phyloP scores from a whole-genome alignment of 53 echinoderm and acorn worm genomes.

The Hippasteria phrygiana region DNA sequence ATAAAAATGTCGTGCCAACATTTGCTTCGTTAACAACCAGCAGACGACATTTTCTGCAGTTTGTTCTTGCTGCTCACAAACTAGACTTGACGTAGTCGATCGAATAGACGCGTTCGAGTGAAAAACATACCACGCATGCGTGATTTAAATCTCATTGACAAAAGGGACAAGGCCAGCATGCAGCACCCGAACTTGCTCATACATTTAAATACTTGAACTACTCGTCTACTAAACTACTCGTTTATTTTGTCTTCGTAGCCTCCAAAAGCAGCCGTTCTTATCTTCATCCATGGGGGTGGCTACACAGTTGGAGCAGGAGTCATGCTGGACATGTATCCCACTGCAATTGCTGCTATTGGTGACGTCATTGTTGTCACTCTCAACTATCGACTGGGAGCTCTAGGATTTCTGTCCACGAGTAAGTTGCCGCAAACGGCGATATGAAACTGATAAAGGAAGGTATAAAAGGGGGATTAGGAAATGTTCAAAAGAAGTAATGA shows the following conservation, averaged over 20 bases:
- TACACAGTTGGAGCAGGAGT: constrained; percentile 71
- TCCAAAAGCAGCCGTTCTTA: constrained; percentile 69
- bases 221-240: background rate
- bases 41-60: too few species aligned
- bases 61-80: too few species aligned
- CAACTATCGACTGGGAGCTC: constrained; percentile 82
- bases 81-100: too few species aligned
- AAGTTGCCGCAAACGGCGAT: background rate
- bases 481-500: background rate
- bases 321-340: constrained; percentile 44
- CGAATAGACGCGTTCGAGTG: too few species aligned
- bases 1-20: too few species aligned
- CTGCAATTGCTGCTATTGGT: constrained; percentile 67
- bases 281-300: constrained; percentile 80
- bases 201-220: too few species aligned
- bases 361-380: constrained; percentile 86
- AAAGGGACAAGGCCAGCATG: too few species aligned
- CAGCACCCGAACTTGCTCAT: too few species aligned
- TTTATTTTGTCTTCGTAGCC: background rate
- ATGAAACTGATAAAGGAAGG: background rate
- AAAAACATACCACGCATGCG: too few species aligned
- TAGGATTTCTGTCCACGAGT: constrained; percentile 90
- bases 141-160: too few species aligned
- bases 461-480: background rate
- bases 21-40: too few species aligned